Evolutionary conservation across 2,888 invertebrate genomes (phyloP), one percentile per base, ranked within the genome.

Genomic region (Ecdyonurus torrentis): DNA sequence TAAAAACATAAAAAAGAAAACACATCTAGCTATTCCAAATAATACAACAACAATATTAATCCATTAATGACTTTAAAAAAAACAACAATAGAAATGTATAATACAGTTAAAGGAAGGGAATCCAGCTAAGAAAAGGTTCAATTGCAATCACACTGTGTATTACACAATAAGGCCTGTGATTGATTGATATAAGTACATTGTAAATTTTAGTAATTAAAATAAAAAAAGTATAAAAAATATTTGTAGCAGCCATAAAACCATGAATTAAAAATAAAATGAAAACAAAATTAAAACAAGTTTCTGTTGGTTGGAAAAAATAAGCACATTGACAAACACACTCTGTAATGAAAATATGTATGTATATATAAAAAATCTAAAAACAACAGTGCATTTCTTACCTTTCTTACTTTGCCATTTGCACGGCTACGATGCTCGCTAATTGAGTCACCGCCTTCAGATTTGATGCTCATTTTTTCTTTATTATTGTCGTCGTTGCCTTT

Each of bases 401-500:
- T 93, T 81, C 92, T 86, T 74, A 84, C 83, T 81, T 85, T 85
- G 74, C 79, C 71, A 65, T 72, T 73, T 59, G 71, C 63, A 23
- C 64, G 59, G 37, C 71, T 67, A 66, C 71, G 75, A 75, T 86
- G 88, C 78, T 91, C 91, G 83, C 89, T 89, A 82, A 91, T 85
- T 79, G 91, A 91, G 82, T 88, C 89, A 80, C 89, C 84, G 80
- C 87, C 87, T 79, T 74, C 75, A 75, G 89, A 89, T 73, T 91
- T 84, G 71, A 93, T 87, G 78, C 91, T 91, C 84, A 92, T 92
- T 77, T 90, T 87, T 76, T 91, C 90, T 71, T 87, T 87, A 81
- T 90, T 89, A 82, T 91, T 91, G 75, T 91, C 91, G 73, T 86
- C 86, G 76, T 87, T 87, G 71, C 89, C 89, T 71, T 89, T 89